phyloP scores from a whole-genome alignment of 23 tunicate species.

The Halocynthia roretzi region DNA sequence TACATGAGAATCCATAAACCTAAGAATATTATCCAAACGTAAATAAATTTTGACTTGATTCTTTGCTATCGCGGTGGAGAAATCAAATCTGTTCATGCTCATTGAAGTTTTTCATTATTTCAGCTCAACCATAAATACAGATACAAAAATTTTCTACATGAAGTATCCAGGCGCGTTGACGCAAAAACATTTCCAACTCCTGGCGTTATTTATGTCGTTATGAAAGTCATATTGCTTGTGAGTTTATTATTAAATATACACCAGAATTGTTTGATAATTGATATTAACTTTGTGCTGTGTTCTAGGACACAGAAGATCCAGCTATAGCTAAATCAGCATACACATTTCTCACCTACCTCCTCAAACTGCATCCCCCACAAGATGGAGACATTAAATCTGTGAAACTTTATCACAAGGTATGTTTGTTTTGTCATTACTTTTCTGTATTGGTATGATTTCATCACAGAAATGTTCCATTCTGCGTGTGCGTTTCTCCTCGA shows the following conservation, averaged over 20 bases:
- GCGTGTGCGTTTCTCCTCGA: too few relatives aligned
- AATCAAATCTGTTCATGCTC: background rate
- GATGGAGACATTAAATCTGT: conserved; percentile 3
- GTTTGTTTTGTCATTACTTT: background rate
- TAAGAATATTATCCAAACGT: too few relatives aligned
- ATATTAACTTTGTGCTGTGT: background rate
- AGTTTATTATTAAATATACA: conserved; percentile 1
- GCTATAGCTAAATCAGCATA: conserved; percentile 1
- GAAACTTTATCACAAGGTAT: conserved; percentile 23
- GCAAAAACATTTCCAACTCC: conserved; percentile 55
- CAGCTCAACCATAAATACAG: conserved; percentile 4
- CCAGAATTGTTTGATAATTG: background rate
- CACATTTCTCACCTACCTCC: conserved; percentile 12
- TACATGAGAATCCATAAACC: too few relatives aligned
- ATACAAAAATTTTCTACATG: conserved; percentile 5
- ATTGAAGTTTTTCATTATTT: too few relatives aligned
- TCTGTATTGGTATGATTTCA: background rate
- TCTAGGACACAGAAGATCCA: conserved; percentile 36
- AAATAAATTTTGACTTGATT: too few relatives aligned
- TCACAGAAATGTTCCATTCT: background rate
- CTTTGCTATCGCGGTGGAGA: too few relatives aligned
- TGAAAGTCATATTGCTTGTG: conserved; percentile 70
- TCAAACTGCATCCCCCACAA: conserved; percentile 53
- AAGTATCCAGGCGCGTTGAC: background rate
- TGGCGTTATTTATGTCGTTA: conserved; percentile 57